A percentile compares a stretch with the other conserved stretches of the same genome.
Evolutionary conservation across 2,888 invertebrate species (phyloP).

Genomic region (Suillia variegata): DNA sequence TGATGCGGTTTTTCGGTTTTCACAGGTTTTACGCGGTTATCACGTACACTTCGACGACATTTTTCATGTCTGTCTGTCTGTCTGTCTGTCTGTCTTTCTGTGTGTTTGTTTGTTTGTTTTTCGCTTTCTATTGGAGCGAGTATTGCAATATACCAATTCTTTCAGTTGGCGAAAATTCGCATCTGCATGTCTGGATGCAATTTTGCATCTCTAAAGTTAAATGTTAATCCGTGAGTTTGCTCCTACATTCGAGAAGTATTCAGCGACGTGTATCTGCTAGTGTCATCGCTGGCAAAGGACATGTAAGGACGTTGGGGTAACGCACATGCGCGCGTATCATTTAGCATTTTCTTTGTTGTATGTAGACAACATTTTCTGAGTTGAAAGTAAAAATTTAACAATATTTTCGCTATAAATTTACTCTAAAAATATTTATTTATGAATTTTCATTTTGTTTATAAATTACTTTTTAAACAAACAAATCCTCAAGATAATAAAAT

Average conservation of each 20-base stretch:
- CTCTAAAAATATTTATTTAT: no score
- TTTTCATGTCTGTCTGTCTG: slow-evolving; percentile 6
- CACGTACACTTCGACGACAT: slow-evolving; percentile 5
- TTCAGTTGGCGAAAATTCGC: slow-evolving; percentile 19
- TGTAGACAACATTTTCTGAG: no score
- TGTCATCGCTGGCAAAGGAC: neutral
- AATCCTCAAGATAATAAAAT: no score
- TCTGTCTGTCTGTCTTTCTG: no score
- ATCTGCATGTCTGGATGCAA: neutral
- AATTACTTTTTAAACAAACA: no score
- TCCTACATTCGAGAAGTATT: neutral
- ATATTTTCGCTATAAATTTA: no score
- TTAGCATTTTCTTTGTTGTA: neutral
- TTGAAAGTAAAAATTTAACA: no score
- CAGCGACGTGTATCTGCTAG: neutral
- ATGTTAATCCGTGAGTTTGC: neutral
- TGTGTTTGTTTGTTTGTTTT: neutral
- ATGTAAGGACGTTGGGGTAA: neutral
- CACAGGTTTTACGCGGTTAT: slow-evolving; percentile 1
- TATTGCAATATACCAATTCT: slow-evolving; percentile 15
- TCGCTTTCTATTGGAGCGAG: no score
- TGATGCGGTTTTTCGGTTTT: neutral
- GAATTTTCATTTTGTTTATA: no score
- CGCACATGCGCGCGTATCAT: neutral
- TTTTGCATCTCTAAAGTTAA: neutral